Evolutionary conservation across 2,797 vertebrate genomes (phyloP), one percentile per base, ranked within the genome.

Genomic region (Pogoniulus pusillus): DNA sequence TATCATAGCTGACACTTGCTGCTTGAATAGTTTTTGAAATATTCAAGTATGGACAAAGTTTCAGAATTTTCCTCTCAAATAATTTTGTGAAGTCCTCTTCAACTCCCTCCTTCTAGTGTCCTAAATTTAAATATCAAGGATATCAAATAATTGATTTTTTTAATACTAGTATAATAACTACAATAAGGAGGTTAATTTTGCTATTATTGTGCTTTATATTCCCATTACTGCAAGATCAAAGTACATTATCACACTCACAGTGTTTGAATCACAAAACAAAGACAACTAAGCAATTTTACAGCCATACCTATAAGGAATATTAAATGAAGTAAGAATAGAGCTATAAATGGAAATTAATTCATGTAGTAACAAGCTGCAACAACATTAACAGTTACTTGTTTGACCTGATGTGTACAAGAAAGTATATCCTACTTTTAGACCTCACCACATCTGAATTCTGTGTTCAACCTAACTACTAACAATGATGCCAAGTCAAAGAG

Each of bases 71-170:
- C 49, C 43, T 70, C 70, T 69, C 74, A 78, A 76, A 70, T 24
- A 0, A 32, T 72, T 81, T 81, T 65, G 65, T 41, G 7, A 84
- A 92, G 79, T 34, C 29, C 23, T 66, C 41, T 37, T 41, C 37
- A 80, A 37, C 34, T 82, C 15, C 27, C 18, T 83, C 41, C 35
- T 87, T 37, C 55, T 69, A 27, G 5, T 81, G 24, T 34, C 64
- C 70, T 90, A 85, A 72, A 91, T 91, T 89, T 90, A 85, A 95
- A 60, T 90, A 92, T 29, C 59, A 82, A 80, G 53, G 41, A 80
- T 64, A 72, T 82, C 66, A 87, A 82, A 58, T 39, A 65, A 69
- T 78, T 49, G 43, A 79, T 70, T 3, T 60, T 82, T 76, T 78
- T 78, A 60, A 60, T 74, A 73, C 49, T 81, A 62, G 26, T 63